Evolutionary conservation across 2,888 invertebrate genomes (phyloP).

Genomic region (Amiota communis): DNA sequence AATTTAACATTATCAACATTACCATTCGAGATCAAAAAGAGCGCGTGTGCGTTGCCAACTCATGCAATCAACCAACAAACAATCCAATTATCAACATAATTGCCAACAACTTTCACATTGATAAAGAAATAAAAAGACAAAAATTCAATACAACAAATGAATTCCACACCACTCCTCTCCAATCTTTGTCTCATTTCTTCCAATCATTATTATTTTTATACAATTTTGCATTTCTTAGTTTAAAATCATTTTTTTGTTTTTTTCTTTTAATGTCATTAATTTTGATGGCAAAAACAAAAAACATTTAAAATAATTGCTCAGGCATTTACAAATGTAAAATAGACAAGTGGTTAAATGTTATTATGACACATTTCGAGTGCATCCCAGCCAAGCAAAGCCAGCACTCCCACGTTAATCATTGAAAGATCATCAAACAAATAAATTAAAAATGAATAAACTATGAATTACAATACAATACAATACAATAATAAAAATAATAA

Average conservation of each 20-base stretch:
- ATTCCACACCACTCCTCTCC: constrained; percentile 13
- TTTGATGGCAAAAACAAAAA: constrained; percentile 20
- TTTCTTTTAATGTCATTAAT: constrained; percentile 47
- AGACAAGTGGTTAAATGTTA: no score
- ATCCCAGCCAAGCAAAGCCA: no score
- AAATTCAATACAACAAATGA: constrained; percentile 15
- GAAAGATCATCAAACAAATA: no score
- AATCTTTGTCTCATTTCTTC: not conserved
- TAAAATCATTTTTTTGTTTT: constrained; percentile 41
- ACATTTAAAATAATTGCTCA: not conserved
- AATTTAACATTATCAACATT: no score
- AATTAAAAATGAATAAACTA: not conserved
- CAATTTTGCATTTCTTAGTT: constrained; percentile 41
- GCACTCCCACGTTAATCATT: no score
- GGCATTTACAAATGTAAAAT: no score
- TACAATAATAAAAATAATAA: no score
- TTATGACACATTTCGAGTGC: no score
- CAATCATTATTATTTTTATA: not conserved
- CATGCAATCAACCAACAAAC: not conserved
- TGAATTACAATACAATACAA: not conserved
- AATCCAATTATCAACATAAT: constrained; percentile 34
- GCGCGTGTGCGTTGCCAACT: no score
- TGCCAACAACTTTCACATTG: constrained; percentile 48
- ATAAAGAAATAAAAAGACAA: not conserved
- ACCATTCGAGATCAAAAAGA: no score